Evolutionary conservation across 1,140 invertebrate species (phyloP), one percentile per base, ranked within the genome.

Genomic region (Venustaconcha ellipsiformis): DNA sequence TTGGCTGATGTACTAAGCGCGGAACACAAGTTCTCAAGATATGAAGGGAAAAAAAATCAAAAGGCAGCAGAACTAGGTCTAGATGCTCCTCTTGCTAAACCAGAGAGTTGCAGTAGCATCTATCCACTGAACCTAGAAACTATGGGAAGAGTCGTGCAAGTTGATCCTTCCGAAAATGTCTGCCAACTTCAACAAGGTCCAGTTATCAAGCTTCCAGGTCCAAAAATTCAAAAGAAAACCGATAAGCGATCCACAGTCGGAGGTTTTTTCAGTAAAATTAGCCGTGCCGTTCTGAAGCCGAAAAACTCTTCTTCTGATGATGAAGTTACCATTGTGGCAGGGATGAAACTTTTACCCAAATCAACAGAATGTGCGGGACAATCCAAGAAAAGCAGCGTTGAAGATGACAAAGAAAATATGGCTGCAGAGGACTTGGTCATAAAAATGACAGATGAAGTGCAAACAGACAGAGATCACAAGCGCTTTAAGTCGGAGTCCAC

Each of bases 51-150:
- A 14, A 71, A 70, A 60, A 66, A 77, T 15, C 15, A 48, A 17
- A 20, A 70, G 71, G 69, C 37, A 1, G 57, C 30, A 3, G 72
- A 67, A 11, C n/a, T 55, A 12, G 37, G 60, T 37, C 67, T 69
- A 15, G 82, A 79, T 12, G 82, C 80, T 15, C 82, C 84, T 5
- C 56, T 85, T 14, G 84, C 82, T 23, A 68, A 76, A 63, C 84
- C 84, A 57, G 84, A 85, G 56, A 85, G 84, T 67, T 74, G 71
- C 11, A 74, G 78, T 23, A 85, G 78, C 18, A 26, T 85, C 57
- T 79, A 80, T 17, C 83, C 79, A 0, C 70, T 85, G 48, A 80
- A 85, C 63, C 78, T 85, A 20, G 84, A 85, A 79, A 77, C n/a
- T 37, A 71, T 14, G 72, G 78, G 56, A 77, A 77, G 65, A 72